These are phyloP conservation scores for Isichthys henryi DNA, from an alignment of 2,113 vertebrate species.

Conservation along the genomic window DNA sequence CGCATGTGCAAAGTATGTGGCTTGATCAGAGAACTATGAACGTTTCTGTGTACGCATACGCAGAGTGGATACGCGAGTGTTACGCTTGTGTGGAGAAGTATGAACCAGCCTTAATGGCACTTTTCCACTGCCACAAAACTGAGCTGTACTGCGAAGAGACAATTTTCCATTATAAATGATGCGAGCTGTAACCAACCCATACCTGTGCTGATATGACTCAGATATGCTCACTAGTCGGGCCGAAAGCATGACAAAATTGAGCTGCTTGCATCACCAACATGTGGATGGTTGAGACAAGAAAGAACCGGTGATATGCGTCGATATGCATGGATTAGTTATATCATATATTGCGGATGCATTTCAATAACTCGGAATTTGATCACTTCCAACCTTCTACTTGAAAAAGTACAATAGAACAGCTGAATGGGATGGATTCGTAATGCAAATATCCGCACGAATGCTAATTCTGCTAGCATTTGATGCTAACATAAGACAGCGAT, in stretches of 20 bases:
- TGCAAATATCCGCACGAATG: neutral
- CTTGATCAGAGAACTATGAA: neutral
- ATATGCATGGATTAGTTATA: neutral
- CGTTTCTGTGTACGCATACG: too few relatives aligned
- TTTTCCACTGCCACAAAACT: neutral
- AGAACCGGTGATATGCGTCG: neutral
- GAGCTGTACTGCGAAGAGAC: neutral
- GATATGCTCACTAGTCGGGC: neutral
- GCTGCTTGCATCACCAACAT: neutral
- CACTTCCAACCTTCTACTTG: neutral
- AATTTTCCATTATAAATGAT: neutral
- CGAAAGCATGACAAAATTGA: neutral
- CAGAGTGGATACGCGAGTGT: too few relatives aligned
- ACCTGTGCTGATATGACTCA: neutral
- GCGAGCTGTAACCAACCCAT: neutral
- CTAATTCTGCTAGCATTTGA: neutral
- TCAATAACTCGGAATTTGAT: neutral
- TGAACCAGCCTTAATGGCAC: neutral
- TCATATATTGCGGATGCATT: neutral
- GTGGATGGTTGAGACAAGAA: neutral
- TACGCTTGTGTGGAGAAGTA: neutral
- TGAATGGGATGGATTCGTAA: neutral
- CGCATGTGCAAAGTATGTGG: neutral
- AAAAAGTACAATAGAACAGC: neutral
- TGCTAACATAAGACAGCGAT: neutral